These are phyloP conservation scores for Perithous albicinctus DNA, from an alignment of 2,888 invertebrate species.

Conservation along the genomic window DNA sequence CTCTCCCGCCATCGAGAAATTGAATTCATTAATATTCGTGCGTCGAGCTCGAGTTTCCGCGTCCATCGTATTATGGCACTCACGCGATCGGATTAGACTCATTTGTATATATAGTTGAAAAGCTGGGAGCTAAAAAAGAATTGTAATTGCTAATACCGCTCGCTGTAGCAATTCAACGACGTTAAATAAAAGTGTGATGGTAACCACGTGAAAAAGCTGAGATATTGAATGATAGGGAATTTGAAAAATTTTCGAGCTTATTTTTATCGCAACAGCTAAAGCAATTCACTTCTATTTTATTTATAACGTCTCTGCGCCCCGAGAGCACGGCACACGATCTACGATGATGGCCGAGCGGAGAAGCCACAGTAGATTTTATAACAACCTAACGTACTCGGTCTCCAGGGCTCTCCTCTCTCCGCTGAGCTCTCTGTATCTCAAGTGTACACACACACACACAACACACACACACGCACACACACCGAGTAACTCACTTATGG, in stretches of 20 bases:
- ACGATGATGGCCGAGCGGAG: not conserved
- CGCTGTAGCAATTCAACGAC: not conserved
- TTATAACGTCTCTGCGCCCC: slow-evolving; percentile 36
- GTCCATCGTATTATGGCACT: too few species aligned
- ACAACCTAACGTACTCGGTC: slow-evolving; percentile 45
- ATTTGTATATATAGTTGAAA: not conserved
- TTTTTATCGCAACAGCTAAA: not conserved
- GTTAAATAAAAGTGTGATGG: not conserved
- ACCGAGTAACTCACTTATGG: slow-evolving; percentile 80
- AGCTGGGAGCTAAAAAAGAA: not conserved
- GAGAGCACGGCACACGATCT: not conserved
- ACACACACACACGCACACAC: not conserved
- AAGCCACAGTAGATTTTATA: slow-evolving; percentile 55
- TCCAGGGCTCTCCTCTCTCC: slow-evolving; percentile 53
- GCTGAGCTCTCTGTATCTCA: slow-evolving; percentile 28
- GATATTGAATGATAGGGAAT: slow-evolving; percentile 29
- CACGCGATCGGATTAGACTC: too few species aligned
- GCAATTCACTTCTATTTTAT: slow-evolving; percentile 51
- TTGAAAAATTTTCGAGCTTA: not conserved
- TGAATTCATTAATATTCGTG: slow-evolving; percentile 56
- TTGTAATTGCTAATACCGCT: not conserved
- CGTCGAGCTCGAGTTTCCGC: slow-evolving; percentile 16
- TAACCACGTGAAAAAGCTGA: not conserved
- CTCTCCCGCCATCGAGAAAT: slow-evolving; percentile 35
- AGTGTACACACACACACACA: not conserved